Evolutionary conservation across 1,140 invertebrate species (phyloP).

Genomic region (Dendrolimus punctatus): DNA sequence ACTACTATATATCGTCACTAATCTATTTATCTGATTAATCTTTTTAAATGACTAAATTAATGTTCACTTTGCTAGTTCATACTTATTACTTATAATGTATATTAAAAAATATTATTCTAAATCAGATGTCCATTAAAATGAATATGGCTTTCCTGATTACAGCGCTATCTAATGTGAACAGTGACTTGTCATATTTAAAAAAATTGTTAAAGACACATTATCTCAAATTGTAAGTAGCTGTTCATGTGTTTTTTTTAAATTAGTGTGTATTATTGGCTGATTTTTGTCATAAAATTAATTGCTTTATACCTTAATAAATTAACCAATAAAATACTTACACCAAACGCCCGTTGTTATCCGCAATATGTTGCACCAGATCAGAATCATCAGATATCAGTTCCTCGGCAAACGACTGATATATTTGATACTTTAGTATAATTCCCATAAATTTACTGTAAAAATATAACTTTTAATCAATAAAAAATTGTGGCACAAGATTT

Average conservation of each 20-base stretch:
- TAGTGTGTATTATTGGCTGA: neutral
- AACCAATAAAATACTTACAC: slow-evolving; percentile 34
- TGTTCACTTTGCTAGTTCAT: no score
- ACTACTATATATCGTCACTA: no score
- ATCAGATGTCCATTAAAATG: no score
- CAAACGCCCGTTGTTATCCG: slow-evolving; percentile 44
- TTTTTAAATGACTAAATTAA: no score
- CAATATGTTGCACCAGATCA: slow-evolving; percentile 46
- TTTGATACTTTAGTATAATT: slow-evolving; percentile 57
- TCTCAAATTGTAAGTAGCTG: no score
- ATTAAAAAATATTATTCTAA: no score
- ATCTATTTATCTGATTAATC: no score
- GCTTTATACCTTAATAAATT: neutral
- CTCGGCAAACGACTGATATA: slow-evolving; percentile 62
- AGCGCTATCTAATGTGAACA: no score
- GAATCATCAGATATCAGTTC: slow-evolving; percentile 52
- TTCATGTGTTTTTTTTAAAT: neutral
- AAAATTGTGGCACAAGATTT: neutral
- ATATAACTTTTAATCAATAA: slow-evolving; percentile 3
- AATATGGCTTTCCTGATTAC: no score
- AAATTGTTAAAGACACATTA: no score
- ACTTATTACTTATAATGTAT: no score
- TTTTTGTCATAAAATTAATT: slow-evolving; percentile 1
- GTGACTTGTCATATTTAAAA: no score
- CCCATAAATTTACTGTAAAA: slow-evolving; percentile 59